These are phyloP conservation scores for Drosophila vallismaia DNA, from an alignment of 2,888 invertebrate species.

Conservation along the genomic window DNA sequence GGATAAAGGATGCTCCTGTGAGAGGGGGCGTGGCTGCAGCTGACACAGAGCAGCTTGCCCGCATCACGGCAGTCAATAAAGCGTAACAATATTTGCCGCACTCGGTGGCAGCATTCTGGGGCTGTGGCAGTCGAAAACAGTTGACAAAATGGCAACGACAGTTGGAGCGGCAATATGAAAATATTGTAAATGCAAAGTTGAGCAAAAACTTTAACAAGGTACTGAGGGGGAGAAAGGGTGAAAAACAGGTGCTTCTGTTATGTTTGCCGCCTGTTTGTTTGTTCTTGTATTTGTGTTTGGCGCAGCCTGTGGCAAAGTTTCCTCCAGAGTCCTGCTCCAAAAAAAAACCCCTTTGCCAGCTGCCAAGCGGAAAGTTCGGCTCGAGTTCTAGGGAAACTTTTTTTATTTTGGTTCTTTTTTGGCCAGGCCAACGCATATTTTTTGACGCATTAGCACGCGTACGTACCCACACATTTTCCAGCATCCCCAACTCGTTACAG, in stretches of 20 bases:
- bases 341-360: constrained; percentile 11
- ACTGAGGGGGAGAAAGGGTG: constrained; percentile 13
- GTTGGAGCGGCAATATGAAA: constrained; percentile 51
- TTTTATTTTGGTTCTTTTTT: constrained; percentile 48
- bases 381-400: constrained; percentile 23
- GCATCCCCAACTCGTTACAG: constrained; percentile 69
- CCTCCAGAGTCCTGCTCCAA: background rate
- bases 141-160: constrained; percentile 61
- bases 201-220: constrained; percentile 31
- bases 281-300: constrained; percentile 25
- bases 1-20: constrained; percentile 14
- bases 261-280: constrained; percentile 33
- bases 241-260: constrained; percentile 37
- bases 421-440: constrained; percentile 66
- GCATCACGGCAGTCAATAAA: constrained; percentile 58
- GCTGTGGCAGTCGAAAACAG: constrained; percentile 49
- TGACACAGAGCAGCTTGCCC: constrained; percentile 26
- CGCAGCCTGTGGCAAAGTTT: constrained; percentile 23
- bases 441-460: constrained; percentile 69
- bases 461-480: constrained; percentile 22
- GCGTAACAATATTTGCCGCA: constrained; percentile 44
- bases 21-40: constrained; percentile 41
- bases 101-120: background rate
- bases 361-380: constrained; percentile 26
- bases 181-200: constrained; percentile 50